These are phyloP conservation scores for Watsonalla cultraria DNA, from an alignment of 2,888 invertebrate species.

Conservation along the genomic window DNA sequence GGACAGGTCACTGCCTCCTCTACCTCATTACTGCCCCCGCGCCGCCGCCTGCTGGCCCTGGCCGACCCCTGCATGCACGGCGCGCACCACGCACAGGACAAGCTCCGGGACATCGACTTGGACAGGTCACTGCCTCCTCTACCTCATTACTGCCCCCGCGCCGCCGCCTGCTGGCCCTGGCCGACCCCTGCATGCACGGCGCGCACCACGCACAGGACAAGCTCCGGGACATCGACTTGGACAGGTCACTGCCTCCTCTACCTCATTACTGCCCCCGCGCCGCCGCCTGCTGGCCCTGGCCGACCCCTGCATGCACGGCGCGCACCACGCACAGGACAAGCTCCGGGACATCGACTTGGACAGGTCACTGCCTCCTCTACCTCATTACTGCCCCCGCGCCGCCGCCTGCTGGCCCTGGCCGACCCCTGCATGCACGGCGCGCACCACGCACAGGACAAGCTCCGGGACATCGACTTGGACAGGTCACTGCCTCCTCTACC, in stretches of 20 bases:
- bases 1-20: conserved; percentile 84
- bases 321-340: conserved; percentile 83
- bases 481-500: too few relatives aligned
- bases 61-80: conserved; percentile 94
- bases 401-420: conserved; percentile 84
- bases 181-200: conserved; percentile 93
- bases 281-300: conserved; percentile 84
- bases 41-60: conserved; percentile 83
- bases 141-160: too few relatives aligned
- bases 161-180: conserved; percentile 84
- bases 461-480: conserved; percentile 86
- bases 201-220: conserved; percentile 84
- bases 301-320: conserved; percentile 92
- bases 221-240: conserved; percentile 90
- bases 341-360: conserved; percentile 87
- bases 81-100: conserved; percentile 83
- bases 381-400: too few relatives aligned
- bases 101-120: conserved; percentile 89
- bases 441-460: conserved; percentile 83
- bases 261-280: too few relatives aligned
- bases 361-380: too few relatives aligned
- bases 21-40: too few relatives aligned
- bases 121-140: conserved; percentile 85
- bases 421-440: conserved; percentile 92
- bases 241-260: too few relatives aligned